A percentile compares a stretch with the other conserved stretches of the same genome.
These are phyloP conservation scores for Euleptes europaea DNA, from an alignment of 2,113 vertebrate genomes.

Conservation along the genomic window DNA sequence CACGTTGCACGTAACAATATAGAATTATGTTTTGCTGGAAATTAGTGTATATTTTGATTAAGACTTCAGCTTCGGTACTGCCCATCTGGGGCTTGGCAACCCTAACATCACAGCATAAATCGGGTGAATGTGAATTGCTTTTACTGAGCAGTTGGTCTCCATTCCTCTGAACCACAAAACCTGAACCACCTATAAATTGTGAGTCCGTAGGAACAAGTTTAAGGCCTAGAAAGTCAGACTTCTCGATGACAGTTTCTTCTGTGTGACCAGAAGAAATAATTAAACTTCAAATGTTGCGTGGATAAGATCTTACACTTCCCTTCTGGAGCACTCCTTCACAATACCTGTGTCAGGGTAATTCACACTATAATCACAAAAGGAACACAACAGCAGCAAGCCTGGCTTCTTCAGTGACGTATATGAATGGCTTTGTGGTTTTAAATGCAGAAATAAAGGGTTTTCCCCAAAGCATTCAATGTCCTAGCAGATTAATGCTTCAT, in stretches of 20 bases:
- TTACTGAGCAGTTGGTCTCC: neutral
- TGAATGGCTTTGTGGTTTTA: neutral
- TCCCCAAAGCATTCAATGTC: neutral
- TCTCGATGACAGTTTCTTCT: conserved; percentile 1
- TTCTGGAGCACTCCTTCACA: conserved; percentile 16
- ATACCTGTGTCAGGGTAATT: neutral
- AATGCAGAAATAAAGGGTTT: neutral
- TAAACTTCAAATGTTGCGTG: neutral
- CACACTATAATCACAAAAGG: conserved; percentile 24
- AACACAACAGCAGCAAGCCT: neutral
- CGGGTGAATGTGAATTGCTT: neutral
- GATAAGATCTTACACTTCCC: neutral
- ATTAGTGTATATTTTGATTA: no score
- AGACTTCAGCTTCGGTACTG: no score
- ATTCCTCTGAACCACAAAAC: neutral
- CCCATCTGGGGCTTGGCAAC: no score
- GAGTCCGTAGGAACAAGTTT: neutral
- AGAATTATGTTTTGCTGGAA: no score
- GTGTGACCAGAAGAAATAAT: neutral
- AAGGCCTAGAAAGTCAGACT: neutral
- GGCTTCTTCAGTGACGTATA: conserved; percentile 16
- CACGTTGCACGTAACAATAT: no score
- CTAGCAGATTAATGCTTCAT: neutral
- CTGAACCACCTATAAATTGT: neutral
- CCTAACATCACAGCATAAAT: neutral